phyloP scores from a whole-genome alignment of 1,140 invertebrate genomes.

The Pseudobourletiella spinata region DNA sequence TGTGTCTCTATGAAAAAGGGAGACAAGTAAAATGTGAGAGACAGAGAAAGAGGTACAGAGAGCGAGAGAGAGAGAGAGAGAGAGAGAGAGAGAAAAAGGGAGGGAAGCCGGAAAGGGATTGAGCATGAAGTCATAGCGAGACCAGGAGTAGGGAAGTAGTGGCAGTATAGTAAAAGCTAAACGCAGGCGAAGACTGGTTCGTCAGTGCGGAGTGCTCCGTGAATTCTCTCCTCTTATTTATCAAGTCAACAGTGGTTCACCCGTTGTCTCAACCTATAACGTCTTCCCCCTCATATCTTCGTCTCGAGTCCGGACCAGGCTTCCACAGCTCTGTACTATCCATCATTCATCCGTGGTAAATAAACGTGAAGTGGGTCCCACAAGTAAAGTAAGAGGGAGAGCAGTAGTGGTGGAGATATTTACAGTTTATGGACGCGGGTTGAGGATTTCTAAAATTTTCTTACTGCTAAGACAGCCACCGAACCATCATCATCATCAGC shows the following conservation, averaged over 20 bases:
- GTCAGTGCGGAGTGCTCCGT: background rate
- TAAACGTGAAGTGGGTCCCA: background rate
- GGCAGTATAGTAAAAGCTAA: background rate
- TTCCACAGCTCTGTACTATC: background rate
- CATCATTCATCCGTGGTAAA: background rate
- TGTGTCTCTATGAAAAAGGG: too few species aligned
- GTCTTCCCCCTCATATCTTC: background rate
- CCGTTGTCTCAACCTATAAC: background rate
- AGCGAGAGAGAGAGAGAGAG: too few species aligned
- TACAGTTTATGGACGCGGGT: background rate
- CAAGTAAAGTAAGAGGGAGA: background rate
- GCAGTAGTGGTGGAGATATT: background rate
- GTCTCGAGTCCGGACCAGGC: background rate
- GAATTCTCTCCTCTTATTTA: conserved; percentile 2
- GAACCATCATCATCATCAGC: too few species aligned
- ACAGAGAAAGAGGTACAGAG: too few species aligned
- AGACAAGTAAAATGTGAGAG: too few species aligned
- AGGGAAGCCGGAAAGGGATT: too few species aligned
- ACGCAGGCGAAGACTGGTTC: background rate
- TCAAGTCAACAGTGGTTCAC: background rate
- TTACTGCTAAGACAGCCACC: too few species aligned
- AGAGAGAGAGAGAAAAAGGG: too few species aligned
- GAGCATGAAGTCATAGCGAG: too few species aligned
- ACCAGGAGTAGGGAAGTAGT: too few species aligned
- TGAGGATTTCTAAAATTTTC: too few species aligned